A percentile compares a stretch with the other conserved stretches of the same genome.
Evolutionary conservation across 2,888 invertebrate species (phyloP).

Genomic region (Aleiodes leptofemur): DNA sequence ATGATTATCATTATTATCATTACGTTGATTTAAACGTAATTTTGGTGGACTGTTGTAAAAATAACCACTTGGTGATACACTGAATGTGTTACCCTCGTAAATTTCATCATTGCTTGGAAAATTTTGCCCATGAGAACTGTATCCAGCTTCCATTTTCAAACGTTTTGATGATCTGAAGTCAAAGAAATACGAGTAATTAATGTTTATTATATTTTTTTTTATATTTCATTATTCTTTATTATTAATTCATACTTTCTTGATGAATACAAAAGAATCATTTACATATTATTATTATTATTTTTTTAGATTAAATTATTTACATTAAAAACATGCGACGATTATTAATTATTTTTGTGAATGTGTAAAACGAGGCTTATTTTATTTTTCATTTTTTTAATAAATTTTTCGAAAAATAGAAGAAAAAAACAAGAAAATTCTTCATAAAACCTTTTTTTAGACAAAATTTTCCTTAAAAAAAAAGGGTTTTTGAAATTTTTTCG

Average conservation of each 20-base stretch:
- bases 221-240: not conserved
- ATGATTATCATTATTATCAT: slow-evolving; percentile 57
- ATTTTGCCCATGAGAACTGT: slow-evolving; percentile 72
- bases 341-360: too few relatives aligned
- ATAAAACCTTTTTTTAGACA: too few relatives aligned
- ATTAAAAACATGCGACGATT: too few relatives aligned
- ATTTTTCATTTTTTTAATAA: not conserved
- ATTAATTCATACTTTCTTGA: slow-evolving; percentile 5
- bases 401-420: slow-evolving; percentile 4
- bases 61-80: slow-evolving; percentile 69
- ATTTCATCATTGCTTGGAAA: slow-evolving; percentile 67
- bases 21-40: slow-evolving; percentile 66
- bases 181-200: slow-evolving; percentile 1
- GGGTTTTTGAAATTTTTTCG: too few relatives aligned
- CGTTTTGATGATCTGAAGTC: slow-evolving; percentile 78
- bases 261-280: slow-evolving; percentile 27
- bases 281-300: slow-evolving; percentile 1
- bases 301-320: slow-evolving; percentile 31
- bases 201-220: not conserved
- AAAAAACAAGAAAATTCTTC: slow-evolving; percentile 16
- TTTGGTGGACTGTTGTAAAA: slow-evolving; percentile 74
- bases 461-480: too few relatives aligned
- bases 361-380: not conserved
- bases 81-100: slow-evolving; percentile 66
- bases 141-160: slow-evolving; percentile 79